Base-by-base conservation (phyloP, 1,140 invertebrate species). In the Alviniconcha marisindica region DNA sequence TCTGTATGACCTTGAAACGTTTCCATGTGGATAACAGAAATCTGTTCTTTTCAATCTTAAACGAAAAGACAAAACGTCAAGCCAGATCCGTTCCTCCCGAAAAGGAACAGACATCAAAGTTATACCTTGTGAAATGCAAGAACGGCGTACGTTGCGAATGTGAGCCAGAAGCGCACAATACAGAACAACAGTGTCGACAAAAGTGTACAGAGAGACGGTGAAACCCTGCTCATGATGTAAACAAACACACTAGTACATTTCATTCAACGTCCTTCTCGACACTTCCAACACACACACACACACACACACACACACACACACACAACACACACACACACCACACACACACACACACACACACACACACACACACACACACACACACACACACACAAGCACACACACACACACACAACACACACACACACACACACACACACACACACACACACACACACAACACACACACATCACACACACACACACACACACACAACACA, bases 371-470 rank as follows among this genome's bases (percentile, higher is more conserved):
- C 73, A 76, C 44, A 48, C 38, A 24, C 73, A 48, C 0, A 76
- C 38, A 44, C 36, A 44, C 38, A 31, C 73, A 76, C 73, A 1
- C 73, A 48, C 2, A 24, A 3, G 42, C 36, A 28, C n/a, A 42
- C 71, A 74, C 38, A 40, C 71, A 48, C 71, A 42, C 71, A 38
- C 42, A 4, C 15, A n/a, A 38, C 44, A 7, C 44, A 48, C 2
- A 24, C 3, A 74, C 36, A 28, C n/a, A 42, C 71, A 74, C 38
- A 40, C 38, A 48, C 71, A 74, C 71, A 38, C 42, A 71, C 69
- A 18, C 66, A 31, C 66, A 71, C 4, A 71, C 66, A 38, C 31
- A 28, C n/a, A 48, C 5, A 48, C 18, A 48, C 44, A 48, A 5
- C 44, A 48, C 5, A 48, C 44, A 38, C n/a, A n/a, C n/a, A n/a